Evolutionary conservation across 1,140 invertebrate genomes (phyloP), one percentile per base, ranked within the genome.

Genomic region (Eupeodes corollae): DNA sequence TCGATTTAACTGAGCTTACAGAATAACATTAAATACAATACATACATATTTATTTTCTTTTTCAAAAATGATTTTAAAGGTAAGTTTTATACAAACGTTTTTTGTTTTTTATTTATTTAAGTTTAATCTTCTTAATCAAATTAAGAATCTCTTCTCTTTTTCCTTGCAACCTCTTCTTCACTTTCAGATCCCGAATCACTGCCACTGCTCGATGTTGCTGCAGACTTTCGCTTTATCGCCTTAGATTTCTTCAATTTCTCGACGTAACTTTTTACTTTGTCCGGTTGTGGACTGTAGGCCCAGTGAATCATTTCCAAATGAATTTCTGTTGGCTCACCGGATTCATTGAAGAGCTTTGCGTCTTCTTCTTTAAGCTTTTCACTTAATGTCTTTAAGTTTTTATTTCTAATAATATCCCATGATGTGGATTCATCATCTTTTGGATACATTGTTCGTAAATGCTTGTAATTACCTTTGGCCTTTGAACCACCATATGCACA

Each of bases 401-500:
- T 58, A 54, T 82, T 81, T 44, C 79, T 64, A 0, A 79, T 69
- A 49, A 82, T 79, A 61, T 82, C 79, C 79, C 79, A 82, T 41
- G 61, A 62, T 1, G 75, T 76, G 16, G 67, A 67, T 16, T 74
- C 71, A 37, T 69, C 68, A 13, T 71, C 72, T 21, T 66, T 69
- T 46, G 74, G 74, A 6, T 63, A 54, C 31, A 79, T 73, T 0
- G 78, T 80, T 6, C 79, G 70, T 37, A 82, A 64, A 32, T 78
- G 74, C 56, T 81, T 80, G 56, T 80, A 80, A 46, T 80, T 78
- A 6, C 78, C 79, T 30, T 72, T 73, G 8, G 76, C 78, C 32
- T 69, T 71, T 14, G 54, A 32, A 5, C 65, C 64, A 9, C 59
- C 59, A 48, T 67, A 68, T 11, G 56, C 59, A 6, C 49, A 48